Conservation (phyloP, 1,140 invertebrate genomes). For the Brachystomella parvula region DNA sequence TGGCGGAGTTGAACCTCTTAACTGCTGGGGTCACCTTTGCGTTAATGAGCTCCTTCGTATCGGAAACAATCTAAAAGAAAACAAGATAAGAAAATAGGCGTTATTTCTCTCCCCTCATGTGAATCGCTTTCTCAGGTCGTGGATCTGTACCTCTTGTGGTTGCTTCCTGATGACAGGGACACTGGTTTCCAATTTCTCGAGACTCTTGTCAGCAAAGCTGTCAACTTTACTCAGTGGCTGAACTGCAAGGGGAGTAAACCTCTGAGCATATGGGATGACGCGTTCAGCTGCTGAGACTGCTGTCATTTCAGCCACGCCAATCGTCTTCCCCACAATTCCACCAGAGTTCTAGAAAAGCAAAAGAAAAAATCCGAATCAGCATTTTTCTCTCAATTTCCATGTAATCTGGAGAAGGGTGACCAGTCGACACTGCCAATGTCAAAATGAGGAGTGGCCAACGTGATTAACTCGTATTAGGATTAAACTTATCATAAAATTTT, state of each 20-base stretch:
- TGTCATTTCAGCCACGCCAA: conserved; percentile 14
- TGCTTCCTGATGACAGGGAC: conserved; percentile 31
- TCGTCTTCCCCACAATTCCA: conserved; percentile 14
- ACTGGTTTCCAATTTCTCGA: conserved; percentile 24
- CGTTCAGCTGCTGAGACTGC: background rate
- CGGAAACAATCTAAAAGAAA: conserved; percentile 23
- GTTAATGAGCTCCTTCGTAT: conserved; percentile 24
- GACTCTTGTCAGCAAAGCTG: conserved; percentile 20
- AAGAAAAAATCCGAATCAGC: background rate
- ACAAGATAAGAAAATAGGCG: background rate
- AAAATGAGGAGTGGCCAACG: too few relatives aligned
- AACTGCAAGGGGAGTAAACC: conserved; percentile 3
- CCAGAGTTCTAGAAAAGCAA: conserved; percentile 9
- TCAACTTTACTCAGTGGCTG: conserved; percentile 26
- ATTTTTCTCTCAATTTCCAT: conserved; percentile 1
- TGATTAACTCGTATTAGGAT: too few relatives aligned
- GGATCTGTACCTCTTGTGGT: too few relatives aligned
- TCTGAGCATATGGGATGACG: conserved; percentile 22
- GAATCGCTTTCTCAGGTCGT: too few relatives aligned
- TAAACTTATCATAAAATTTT: too few relatives aligned
- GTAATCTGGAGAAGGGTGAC: too few relatives aligned
- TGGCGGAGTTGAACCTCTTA: conserved; percentile 11
- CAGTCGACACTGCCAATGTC: too few relatives aligned
- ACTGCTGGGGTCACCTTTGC: conserved; percentile 23
- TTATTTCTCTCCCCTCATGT: background rate